Evolutionary conservation across 2,888 invertebrate genomes (phyloP).

Genomic region (Volucella inflata): DNA sequence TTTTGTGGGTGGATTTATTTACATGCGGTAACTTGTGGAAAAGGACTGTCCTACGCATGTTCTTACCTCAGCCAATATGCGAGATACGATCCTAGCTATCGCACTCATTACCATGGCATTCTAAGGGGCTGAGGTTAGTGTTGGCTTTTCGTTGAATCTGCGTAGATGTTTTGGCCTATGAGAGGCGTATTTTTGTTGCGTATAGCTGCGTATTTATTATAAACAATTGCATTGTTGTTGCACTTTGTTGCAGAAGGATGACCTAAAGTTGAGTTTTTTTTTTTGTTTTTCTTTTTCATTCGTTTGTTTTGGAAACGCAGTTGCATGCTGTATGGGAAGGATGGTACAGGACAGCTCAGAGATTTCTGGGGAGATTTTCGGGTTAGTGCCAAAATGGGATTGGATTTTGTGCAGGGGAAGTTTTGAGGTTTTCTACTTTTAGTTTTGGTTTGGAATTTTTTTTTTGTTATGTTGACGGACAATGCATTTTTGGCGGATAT

Average conservation of each 20-base stretch:
- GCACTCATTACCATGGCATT: constrained; percentile 71
- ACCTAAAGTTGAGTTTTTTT: constrained; percentile 43
- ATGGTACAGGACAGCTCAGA: too few species aligned
- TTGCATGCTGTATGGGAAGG: neutral
- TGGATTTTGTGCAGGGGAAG: too few species aligned
- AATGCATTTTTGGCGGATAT: too few species aligned
- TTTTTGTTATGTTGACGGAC: too few species aligned
- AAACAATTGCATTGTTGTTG: constrained; percentile 65
- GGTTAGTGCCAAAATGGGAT: too few species aligned
- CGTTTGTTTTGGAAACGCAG: neutral
- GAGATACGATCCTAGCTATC: constrained; percentile 75
- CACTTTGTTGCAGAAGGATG: constrained; percentile 36
- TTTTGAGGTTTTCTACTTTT: too few species aligned
- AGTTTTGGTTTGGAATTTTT: too few species aligned
- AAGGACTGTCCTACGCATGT: constrained; percentile 69
- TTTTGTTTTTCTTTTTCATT: constrained; percentile 35
- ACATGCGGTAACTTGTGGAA: constrained; percentile 56
- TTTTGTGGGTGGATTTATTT: constrained; percentile 58
- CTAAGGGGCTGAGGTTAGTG: constrained; percentile 65
- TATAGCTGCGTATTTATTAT: constrained; percentile 74
- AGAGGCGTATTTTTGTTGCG: constrained; percentile 71
- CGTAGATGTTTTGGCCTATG: constrained; percentile 74
- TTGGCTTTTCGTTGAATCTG: constrained; percentile 73
- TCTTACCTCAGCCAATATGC: constrained; percentile 73
- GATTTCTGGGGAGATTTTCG: too few species aligned